Conservation (phyloP, 2,797 vertebrate species). For the Serranus cabrilla region DNA sequence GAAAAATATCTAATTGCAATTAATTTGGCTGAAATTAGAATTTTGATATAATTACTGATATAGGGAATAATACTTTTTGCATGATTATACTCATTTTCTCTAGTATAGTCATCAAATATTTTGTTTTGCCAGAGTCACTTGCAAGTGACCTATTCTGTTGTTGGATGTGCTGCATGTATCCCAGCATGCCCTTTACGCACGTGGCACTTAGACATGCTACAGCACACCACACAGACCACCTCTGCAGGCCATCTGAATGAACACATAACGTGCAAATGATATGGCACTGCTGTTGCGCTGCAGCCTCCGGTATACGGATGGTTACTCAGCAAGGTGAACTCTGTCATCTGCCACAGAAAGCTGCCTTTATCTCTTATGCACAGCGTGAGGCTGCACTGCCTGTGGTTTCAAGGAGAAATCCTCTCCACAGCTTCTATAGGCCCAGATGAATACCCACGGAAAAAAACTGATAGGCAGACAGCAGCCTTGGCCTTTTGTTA, state of each 20-base stretch:
- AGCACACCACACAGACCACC: constrained; percentile 1
- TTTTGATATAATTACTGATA: too few species aligned
- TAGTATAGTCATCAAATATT: too few species aligned
- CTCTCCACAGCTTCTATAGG: constrained; percentile 5
- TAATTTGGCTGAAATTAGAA: too few species aligned
- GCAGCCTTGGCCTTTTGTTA: constrained; percentile 40
- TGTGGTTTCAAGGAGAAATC: constrained; percentile 43
- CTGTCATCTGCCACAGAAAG: constrained; percentile 22
- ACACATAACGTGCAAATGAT: constrained; percentile 9
- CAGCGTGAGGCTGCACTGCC: constrained; percentile 13
- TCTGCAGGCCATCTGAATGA: constrained; percentile 11
- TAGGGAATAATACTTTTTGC: too few species aligned
- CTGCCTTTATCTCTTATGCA: background rate
- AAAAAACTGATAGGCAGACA: constrained; percentile 12
- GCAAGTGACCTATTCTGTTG: too few species aligned
- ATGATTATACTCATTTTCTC: too few species aligned
- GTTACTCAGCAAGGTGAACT: constrained; percentile 17
- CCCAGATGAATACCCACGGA: constrained; percentile 19
- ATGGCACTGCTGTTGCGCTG: background rate
- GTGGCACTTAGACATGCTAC: background rate
- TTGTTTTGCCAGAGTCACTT: too few species aligned
- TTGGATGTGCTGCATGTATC: background rate
- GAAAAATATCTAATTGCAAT: too few species aligned
- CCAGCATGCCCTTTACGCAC: background rate
- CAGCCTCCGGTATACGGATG: constrained; percentile 1